phyloP scores from a whole-genome alignment of 2,113 vertebrate species.

The Prietella phreatophila region DNA sequence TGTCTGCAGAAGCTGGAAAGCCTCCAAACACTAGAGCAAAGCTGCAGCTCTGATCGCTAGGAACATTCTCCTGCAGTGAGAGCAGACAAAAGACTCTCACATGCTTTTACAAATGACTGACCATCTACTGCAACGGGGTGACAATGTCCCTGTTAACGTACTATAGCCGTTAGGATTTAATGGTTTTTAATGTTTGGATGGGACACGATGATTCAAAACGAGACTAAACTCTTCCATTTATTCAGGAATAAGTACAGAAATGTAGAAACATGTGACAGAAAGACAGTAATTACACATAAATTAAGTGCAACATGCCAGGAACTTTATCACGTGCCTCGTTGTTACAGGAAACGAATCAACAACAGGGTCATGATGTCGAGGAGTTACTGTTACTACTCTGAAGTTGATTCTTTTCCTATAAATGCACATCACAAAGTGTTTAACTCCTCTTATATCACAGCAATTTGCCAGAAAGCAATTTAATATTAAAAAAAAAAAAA shows the following conservation, averaged over 20 bases:
- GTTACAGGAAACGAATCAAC: not conserved
- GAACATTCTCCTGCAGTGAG: constrained; percentile 53
- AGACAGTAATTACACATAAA: not conserved
- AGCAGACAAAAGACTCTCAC: not conserved
- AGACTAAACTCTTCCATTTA: not conserved
- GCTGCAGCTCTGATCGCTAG: constrained; percentile 37
- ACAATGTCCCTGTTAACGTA: not conserved
- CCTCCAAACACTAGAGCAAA: constrained; percentile 11
- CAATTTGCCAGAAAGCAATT: not conserved
- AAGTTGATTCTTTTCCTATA: not conserved
- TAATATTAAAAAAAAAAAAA: no score
- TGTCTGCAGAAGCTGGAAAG: not conserved
- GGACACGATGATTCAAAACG: not conserved
- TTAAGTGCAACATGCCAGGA: not conserved
- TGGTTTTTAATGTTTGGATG: not conserved
- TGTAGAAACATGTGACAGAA: not conserved
- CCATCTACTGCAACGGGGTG: no score
- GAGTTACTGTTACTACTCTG: no score
- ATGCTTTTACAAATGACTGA: constrained; percentile 11
- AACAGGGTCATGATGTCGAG: no score
- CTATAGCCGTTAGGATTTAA: not conserved
- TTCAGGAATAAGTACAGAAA: not conserved
- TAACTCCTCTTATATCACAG: not conserved
- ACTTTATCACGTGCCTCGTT: not conserved
- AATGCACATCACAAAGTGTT: not conserved